Evolutionary conservation across 2,113 vertebrate genomes (phyloP).

Genomic region (Pipa parva): DNA sequence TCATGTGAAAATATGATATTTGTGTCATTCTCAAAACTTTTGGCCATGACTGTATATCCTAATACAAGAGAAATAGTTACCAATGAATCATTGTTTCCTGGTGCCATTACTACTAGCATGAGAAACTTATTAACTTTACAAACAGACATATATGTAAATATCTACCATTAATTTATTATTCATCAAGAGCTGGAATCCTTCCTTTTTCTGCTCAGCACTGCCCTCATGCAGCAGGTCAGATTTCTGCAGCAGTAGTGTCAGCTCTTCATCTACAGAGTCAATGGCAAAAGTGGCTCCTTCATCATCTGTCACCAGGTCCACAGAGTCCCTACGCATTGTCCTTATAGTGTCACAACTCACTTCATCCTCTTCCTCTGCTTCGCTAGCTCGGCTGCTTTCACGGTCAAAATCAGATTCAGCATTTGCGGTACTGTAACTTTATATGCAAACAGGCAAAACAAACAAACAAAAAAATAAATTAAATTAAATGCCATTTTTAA

Average conservation of each 20-base stretch:
- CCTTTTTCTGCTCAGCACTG: conserved; percentile 60
- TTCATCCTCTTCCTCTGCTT: conserved; percentile 70
- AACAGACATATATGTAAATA: conserved; percentile 33
- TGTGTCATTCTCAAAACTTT: no score
- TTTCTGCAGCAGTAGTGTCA: conserved; percentile 74
- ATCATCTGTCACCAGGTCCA: conserved; percentile 48
- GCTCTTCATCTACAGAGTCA: conserved; percentile 57
- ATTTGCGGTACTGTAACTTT: conserved; percentile 85
- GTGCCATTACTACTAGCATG: fast-evolving
- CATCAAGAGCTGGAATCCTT: conserved; percentile 79
- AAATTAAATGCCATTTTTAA: no score
- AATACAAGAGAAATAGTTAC: fast-evolving
- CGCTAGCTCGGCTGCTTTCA: conserved; percentile 75
- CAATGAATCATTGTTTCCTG: fast-evolving
- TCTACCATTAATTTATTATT: conserved; percentile 79
- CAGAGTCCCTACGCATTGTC: conserved; percentile 65
- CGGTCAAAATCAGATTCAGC: conserved; percentile 87
- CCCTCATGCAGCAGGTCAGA: conserved; percentile 75
- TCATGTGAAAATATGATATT: background rate
- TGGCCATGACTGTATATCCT: no score
- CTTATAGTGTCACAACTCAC: conserved; percentile 79
- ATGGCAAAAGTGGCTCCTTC: conserved; percentile 28
- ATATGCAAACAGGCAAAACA: no score
- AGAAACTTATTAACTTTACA: background rate
- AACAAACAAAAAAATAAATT: no score